These are phyloP conservation scores for Caenorhabditis sulstoni DNA, from an alignment of 2,888 invertebrate species.

Conservation along the genomic window DNA sequence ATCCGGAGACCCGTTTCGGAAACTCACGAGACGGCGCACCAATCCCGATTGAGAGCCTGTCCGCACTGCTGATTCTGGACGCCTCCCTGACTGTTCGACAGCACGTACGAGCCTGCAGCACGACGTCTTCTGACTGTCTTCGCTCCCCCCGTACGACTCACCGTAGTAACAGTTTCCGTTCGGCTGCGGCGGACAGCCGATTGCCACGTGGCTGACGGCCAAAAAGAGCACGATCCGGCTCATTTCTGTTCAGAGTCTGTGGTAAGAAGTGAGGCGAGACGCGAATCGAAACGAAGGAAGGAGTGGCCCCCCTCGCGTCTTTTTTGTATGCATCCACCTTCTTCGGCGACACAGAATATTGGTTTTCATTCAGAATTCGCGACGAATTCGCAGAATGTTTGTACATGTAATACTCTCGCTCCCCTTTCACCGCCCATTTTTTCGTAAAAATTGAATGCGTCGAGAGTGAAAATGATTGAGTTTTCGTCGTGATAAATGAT, in stretches of 20 bases:
- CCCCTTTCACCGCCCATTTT: too few species aligned
- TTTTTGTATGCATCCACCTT: slow-evolving; percentile 49
- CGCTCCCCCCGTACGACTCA: not conserved
- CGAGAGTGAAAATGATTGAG: too few species aligned
- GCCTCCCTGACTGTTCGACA: slow-evolving; percentile 39
- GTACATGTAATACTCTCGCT: not conserved
- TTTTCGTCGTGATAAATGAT: too few species aligned
- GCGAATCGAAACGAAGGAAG: slow-evolving; percentile 11
- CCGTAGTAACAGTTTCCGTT: slow-evolving; percentile 60
- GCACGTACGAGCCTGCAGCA: slow-evolving; percentile 31
- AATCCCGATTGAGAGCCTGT: slow-evolving; percentile 45
- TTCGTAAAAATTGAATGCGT: too few species aligned
- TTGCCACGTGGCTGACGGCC: not conserved
- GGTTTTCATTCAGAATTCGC: slow-evolving; percentile 8
- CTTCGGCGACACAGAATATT: slow-evolving; percentile 4
- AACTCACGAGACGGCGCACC: slow-evolving; percentile 63
- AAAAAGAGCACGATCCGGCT: not conserved
- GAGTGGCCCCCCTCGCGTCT: slow-evolving; percentile 25
- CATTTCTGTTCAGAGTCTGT: slow-evolving; percentile 1
- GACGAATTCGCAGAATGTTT: not conserved
- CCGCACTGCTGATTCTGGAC: slow-evolving; percentile 57
- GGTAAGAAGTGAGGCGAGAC: too few species aligned
- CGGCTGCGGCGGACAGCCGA: slow-evolving; percentile 55
- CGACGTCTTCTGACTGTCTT: too few species aligned
- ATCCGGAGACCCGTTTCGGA: too few species aligned